Evolutionary conservation across 2,888 invertebrate genomes (phyloP).

Genomic region (Holacanthella duospinosa): DNA sequence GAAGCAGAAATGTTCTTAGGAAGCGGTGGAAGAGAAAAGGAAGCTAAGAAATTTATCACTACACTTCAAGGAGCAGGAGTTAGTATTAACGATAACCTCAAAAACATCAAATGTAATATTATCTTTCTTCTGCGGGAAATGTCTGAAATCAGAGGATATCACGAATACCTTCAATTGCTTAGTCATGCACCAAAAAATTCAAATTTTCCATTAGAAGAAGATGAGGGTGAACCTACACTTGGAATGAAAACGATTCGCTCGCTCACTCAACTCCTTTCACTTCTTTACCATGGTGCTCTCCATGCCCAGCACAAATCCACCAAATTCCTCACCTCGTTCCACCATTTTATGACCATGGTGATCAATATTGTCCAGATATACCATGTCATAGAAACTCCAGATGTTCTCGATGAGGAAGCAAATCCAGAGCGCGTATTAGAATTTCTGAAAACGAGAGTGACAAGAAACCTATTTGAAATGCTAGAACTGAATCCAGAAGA

Average conservation of each 20-base stretch:
- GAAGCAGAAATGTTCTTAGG: conserved; percentile 36
- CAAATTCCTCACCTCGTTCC: conserved; percentile 22
- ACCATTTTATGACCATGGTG: conserved; percentile 33
- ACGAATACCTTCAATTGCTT: neutral
- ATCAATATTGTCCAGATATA: conserved; percentile 33
- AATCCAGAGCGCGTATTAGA: conserved; percentile 32
- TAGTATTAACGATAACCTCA: conserved; percentile 28
- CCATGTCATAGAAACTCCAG: conserved; percentile 31
- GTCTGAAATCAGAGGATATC: conserved; percentile 29
- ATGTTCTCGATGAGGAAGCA: conserved; percentile 32
- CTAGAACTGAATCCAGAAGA: conserved; percentile 20
- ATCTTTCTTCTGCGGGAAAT: conserved; percentile 27
- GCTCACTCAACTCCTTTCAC: conserved; percentile 24
- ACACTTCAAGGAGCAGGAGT: conserved; percentile 22
- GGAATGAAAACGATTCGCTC: conserved; percentile 14
- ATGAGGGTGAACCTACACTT: conserved; percentile 18
- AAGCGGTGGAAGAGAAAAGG: conserved; percentile 31
- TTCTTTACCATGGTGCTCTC: conserved; percentile 26
- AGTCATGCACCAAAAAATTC: neutral
- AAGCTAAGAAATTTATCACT: conserved; percentile 31
- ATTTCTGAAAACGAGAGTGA: conserved; percentile 25
- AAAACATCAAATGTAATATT: conserved; percentile 29
- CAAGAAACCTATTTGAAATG: conserved; percentile 30
- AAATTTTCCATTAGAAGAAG: conserved; percentile 23
- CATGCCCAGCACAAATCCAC: conserved; percentile 30